A percentile compares a stretch with the other conserved stretches of the same genome.
Evolutionary conservation across 2,113 vertebrate genomes (phyloP).

Genomic region (Stegostoma tigrinum): DNA sequence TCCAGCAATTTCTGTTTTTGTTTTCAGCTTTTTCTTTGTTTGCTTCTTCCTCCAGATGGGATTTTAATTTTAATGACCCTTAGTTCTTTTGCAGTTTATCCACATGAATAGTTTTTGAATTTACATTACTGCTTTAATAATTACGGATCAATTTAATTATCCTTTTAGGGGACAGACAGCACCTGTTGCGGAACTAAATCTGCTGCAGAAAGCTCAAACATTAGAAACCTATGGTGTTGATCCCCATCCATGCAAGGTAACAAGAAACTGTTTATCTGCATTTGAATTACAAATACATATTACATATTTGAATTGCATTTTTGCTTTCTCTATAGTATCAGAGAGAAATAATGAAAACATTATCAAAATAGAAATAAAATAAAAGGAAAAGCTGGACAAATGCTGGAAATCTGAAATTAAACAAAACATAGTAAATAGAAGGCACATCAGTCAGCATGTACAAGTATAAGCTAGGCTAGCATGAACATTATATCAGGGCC

Average conservation of each 20-base stretch:
- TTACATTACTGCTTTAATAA: background rate
- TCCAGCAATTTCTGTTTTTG: no score
- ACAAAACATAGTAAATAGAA: background rate
- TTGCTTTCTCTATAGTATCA: background rate
- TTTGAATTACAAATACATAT: background rate
- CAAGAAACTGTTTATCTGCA: background rate
- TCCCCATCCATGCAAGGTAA: constrained; percentile 97
- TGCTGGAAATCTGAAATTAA: background rate
- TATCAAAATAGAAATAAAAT: background rate
- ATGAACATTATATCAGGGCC: no score
- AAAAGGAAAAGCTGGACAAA: background rate
- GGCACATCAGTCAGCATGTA: background rate
- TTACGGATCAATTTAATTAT: constrained; percentile 25
- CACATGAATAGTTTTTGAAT: background rate
- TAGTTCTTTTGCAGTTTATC: background rate
- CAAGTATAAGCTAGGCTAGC: background rate
- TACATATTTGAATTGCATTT: no score
- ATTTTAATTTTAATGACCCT: background rate
- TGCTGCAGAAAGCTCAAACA: constrained; percentile 84
- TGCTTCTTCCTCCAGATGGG: background rate
- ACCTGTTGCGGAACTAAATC: constrained; percentile 81
- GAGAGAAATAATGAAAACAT: background rate
- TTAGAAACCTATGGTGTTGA: constrained; percentile 96
- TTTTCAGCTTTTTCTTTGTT: background rate
- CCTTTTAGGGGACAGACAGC: constrained; percentile 75